Conservation (phyloP, 2,888 invertebrate genomes). For the Euproctis similis region DNA sequence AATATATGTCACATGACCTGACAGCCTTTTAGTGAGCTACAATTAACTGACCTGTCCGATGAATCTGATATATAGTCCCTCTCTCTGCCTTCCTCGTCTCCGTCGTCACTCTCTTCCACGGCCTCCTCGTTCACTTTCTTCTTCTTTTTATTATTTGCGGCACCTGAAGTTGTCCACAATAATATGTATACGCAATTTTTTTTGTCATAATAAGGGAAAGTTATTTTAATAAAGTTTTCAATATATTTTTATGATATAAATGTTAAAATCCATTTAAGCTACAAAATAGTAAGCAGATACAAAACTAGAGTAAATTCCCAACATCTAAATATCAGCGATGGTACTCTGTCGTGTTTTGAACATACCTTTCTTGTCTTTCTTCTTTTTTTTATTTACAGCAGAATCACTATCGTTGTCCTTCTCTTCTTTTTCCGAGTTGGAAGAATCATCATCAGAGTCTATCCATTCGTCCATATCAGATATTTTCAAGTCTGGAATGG, state of each 20-base stretch:
- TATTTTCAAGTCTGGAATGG: slow-evolving; percentile 88
- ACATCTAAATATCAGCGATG: too few relatives aligned
- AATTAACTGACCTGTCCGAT: slow-evolving; percentile 78
- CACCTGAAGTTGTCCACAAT: too few relatives aligned
- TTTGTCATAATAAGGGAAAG: too few relatives aligned
- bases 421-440: slow-evolving; percentile 81
- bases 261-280: too few relatives aligned
- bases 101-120: slow-evolving; percentile 97
- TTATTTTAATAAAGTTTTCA: too few relatives aligned
- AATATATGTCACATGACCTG: too few relatives aligned
- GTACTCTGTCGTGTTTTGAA: too few relatives aligned
- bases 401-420: slow-evolving; percentile 79
- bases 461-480: slow-evolving; percentile 97
- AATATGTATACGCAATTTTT: too few relatives aligned
- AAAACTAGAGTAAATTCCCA: too few relatives aligned
- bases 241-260: too few relatives aligned
- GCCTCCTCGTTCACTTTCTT: slow-evolving; percentile 91
- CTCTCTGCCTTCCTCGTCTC: slow-evolving; percentile 96
- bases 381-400: slow-evolving; percentile 78
- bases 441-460: slow-evolving; percentile 87
- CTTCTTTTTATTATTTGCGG: slow-evolving; percentile 82
- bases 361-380: slow-evolving; percentile 62
- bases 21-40: too few relatives aligned
- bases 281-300: too few relatives aligned
- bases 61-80: slow-evolving; percentile 95